Evolutionary conservation across 2,888 invertebrate genomes (phyloP), one percentile per base, ranked within the genome.

Genomic region (Pseudeuparius sepicola): DNA sequence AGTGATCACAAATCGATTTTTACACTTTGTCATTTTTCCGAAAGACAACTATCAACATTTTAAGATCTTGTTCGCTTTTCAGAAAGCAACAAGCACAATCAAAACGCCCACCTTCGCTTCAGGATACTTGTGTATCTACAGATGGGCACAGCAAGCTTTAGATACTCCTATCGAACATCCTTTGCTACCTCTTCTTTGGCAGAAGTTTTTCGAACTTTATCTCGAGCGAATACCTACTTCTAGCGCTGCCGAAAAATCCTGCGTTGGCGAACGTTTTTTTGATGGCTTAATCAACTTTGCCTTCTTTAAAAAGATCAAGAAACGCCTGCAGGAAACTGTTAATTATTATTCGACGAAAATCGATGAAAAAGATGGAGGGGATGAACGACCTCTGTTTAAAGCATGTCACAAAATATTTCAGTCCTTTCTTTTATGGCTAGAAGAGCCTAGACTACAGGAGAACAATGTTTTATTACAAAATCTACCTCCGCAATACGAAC

Each of bases 211-310:
- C 52, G 62, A 66, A 6, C 63, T 83, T 2, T 85, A 73, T 54
- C 64, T 86, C 34, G 70, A 74, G 25, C 63, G 82, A 45, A 64
- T 74, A 35, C 69, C 73, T 2, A 20, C 37, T 51, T 53, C 12
- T 50, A 75, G 73, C 34, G 53, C 61, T 11, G 57, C 61, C 13
- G 68, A 72, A 46, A 63, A 65, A 37, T 71, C 71, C 31, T 78
- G 83, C 39, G 71, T 83, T 1, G 80, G 85, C 2, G 73, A 77
- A 43, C 76, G 75, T 54, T 83, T 85, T 57, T 86, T 84, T 52
- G 78, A 80, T 43, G 75, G 74, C 2, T 70, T 79, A 55, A 67
- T 76, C 9, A 72, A 80, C 50, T 63, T 75, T 16, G 70, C 67
- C 30, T 72, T 75, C 48, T 54, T 78, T 53, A 84, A 81, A 52